These are phyloP conservation scores for Tinea trinotella DNA, from an alignment of 2,888 invertebrate genomes.

Conservation along the genomic window DNA sequence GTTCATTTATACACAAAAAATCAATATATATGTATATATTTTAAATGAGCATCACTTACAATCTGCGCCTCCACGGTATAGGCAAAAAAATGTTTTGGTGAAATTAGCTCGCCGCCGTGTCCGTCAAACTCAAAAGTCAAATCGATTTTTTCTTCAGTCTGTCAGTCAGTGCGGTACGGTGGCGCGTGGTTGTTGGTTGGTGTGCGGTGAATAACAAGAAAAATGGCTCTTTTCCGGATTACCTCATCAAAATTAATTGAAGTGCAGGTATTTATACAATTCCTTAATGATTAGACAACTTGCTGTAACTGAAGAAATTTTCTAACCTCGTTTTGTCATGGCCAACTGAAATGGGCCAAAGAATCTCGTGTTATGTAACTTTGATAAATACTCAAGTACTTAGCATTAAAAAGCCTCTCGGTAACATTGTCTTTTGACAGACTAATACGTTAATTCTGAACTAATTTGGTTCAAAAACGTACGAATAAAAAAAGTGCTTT, in stretches of 20 bases:
- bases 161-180: slow-evolving; percentile 27
- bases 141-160: neutral
- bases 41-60: too few species aligned
- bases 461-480: too few species aligned
- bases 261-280: slow-evolving; percentile 63
- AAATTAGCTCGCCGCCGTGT: slow-evolving; percentile 35
- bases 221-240: slow-evolving; percentile 79
- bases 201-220: slow-evolving; percentile 40
- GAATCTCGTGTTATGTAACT: slow-evolving; percentile 12
- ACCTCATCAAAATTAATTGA: slow-evolving; percentile 74
- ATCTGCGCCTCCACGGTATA: too few species aligned
- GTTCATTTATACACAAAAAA: too few species aligned
- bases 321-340: neutral
- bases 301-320: neutral
- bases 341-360: neutral
- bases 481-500: too few species aligned
- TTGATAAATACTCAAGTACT: slow-evolving; percentile 1
- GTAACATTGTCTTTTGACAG: neutral
- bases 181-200: slow-evolving; percentile 40
- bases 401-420: neutral
- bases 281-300: neutral
- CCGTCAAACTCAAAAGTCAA: too few species aligned
- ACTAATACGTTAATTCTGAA: too few species aligned
- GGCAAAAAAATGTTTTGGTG: neutral
- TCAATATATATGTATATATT: too few species aligned